These are phyloP conservation scores for Pao palembangensis DNA, from an alignment of 2,113 vertebrate species.

Conservation along the genomic window DNA sequence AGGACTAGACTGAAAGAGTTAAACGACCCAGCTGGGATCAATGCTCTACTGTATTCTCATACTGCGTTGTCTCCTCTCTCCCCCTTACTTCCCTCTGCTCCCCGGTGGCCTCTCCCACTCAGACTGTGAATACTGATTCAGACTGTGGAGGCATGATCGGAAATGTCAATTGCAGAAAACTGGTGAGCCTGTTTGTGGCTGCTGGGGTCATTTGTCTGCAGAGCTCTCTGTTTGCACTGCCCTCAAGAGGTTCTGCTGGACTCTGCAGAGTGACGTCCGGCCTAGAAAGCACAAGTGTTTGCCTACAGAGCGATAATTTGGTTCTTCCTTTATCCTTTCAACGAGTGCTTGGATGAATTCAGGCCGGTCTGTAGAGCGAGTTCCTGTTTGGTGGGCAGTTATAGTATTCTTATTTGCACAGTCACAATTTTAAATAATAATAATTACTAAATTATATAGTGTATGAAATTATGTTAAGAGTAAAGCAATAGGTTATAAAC, in stretches of 20 bases:
- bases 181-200: conserved; percentile 12
- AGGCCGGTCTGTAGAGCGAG: no score
- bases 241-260: conserved; percentile 54
- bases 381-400: no score
- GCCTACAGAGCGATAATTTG: background rate
- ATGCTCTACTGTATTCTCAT: conserved; percentile 46
- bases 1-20: conserved; percentile 32
- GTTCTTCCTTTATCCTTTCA: background rate
- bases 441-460: no score
- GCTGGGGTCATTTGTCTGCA: conserved; percentile 12
- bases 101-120: conserved; percentile 46
- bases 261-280: conserved; percentile 41
- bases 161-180: conserved; percentile 57
- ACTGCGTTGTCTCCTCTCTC: conserved; percentile 39
- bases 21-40: conserved; percentile 41
- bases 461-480: no score
- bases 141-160: conserved; percentile 58
- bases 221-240: conserved; percentile 54
- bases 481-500: no score
- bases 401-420: no score
- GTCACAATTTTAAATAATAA: no score
- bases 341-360: no score
- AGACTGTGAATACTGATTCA: conserved; percentile 55
- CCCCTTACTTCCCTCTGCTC: conserved; percentile 22
- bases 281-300: conserved; percentile 18